Evolutionary conservation across 2,888 invertebrate species (phyloP).

Genomic region (Cremastinae sp.): DNA sequence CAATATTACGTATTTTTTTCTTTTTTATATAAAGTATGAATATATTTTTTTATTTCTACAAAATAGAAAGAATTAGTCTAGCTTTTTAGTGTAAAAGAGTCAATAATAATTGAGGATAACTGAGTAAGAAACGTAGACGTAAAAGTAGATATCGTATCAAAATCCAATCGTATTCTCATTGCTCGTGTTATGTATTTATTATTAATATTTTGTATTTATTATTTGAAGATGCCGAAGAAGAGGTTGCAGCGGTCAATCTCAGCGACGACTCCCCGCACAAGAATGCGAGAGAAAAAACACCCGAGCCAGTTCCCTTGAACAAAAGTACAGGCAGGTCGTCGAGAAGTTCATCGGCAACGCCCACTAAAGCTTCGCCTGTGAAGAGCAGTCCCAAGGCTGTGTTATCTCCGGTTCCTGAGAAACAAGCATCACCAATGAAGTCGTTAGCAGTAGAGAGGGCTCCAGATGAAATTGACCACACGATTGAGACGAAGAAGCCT

Average conservation of each 20-base stretch:
- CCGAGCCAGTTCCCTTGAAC: conserved; percentile 68
- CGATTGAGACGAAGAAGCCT: conserved; percentile 5
- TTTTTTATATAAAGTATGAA: too few species aligned
- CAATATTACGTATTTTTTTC: too few species aligned
- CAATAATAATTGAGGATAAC: too few species aligned
- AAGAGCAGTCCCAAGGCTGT: conserved; percentile 60
- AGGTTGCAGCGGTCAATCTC: conserved; percentile 46
- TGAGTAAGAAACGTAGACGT: too few species aligned
- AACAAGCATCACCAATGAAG: conserved; percentile 61
- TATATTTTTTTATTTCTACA: too few species aligned
- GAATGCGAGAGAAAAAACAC: conserved; percentile 66
- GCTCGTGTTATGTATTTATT: too few species aligned
- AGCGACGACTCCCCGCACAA: conserved; percentile 64
- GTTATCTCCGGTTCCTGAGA: conserved; percentile 49
- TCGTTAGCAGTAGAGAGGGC: conserved; percentile 32
- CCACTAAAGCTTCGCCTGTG: conserved; percentile 61
- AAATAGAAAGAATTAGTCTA: too few species aligned
- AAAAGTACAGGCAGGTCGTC: conserved; percentile 71
- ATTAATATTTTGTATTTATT: too few species aligned
- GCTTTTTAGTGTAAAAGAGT: too few species aligned
- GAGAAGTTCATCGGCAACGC: conserved; percentile 64
- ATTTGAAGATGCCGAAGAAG: conserved; percentile 43
- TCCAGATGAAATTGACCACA: conserved; percentile 5
- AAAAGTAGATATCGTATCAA: too few species aligned
- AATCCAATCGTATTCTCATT: too few species aligned